phyloP scores from a whole-genome alignment of 2,888 invertebrate genomes.

The Apeira syringaria region DNA sequence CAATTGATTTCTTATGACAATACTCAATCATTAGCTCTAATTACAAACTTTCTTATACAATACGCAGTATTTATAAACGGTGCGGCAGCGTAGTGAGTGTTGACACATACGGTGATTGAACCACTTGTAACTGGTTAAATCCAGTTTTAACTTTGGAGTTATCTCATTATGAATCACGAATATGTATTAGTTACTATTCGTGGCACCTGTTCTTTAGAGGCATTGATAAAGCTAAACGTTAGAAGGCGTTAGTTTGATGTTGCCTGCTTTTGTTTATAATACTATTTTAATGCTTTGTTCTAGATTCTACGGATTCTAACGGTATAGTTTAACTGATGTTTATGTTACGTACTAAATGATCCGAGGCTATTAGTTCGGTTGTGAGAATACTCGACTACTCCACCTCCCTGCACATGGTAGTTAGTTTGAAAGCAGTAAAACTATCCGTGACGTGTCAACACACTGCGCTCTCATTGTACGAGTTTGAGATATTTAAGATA shows the following conservation, averaged over 20 bases:
- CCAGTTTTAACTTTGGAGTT: conserved; percentile 13
- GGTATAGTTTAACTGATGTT: neutral
- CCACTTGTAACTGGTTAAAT: conserved; percentile 42
- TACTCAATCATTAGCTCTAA: conserved; percentile 40
- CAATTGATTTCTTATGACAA: conserved; percentile 36
- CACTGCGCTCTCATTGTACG: no score
- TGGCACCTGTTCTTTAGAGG: conserved; percentile 13
- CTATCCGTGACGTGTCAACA: no score
- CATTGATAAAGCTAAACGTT: conserved; percentile 7
- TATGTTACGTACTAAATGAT: no score
- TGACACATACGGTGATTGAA: conserved; percentile 36
- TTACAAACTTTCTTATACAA: conserved; percentile 50
- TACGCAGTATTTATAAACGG: conserved; percentile 56
- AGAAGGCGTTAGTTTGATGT: conserved; percentile 9
- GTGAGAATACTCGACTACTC: no score
- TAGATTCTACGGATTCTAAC: conserved; percentile 8
- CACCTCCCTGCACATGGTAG: no score
- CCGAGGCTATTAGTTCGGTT: no score
- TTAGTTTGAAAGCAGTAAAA: no score
- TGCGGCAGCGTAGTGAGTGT: conserved; percentile 32
- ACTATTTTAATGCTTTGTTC: conserved; percentile 6
- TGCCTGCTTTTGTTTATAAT: conserved; percentile 8
- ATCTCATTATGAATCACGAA: conserved; percentile 15
- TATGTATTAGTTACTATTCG: conserved; percentile 15
- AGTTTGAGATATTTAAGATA: no score